A percentile compares a stretch with the other conserved stretches of the same genome.
These are phyloP conservation scores for Psittacula cyanocephala DNA, from an alignment of 2,113 vertebrate species.

Conservation along the genomic window DNA sequence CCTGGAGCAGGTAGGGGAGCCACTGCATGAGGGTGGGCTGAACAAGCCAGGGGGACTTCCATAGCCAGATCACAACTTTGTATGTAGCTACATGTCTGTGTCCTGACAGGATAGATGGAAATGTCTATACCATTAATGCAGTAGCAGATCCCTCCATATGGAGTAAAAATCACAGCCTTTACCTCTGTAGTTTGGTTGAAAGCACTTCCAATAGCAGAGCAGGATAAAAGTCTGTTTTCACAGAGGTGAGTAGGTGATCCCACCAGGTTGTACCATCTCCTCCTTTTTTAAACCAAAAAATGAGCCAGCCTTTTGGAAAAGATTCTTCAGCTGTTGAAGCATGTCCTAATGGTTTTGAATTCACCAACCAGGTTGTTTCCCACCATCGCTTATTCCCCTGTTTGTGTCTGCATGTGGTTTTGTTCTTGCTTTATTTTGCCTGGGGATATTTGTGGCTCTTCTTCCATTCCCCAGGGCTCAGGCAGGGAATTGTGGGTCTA, in stretches of 20 bases:
- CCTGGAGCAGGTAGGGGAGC: not conserved
- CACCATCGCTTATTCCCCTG: fast-evolving
- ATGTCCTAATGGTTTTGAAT: not conserved
- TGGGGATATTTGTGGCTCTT: not conserved
- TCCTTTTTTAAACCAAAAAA: not conserved
- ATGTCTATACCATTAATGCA: fast-evolving
- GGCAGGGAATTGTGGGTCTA: fast-evolving
- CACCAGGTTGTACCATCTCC: fast-evolving
- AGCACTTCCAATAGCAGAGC: not conserved
- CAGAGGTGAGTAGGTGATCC: not conserved
- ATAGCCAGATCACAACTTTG: not conserved
- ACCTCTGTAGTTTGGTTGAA: not conserved
- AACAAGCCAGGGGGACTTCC: not conserved
- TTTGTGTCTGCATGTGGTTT: not conserved
- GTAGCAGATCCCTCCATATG: not conserved
- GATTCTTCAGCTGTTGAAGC: not conserved
- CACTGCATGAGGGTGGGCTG: not conserved
- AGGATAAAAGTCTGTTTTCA: fast-evolving
- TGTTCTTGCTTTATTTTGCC: not conserved
- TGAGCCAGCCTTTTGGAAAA: not conserved
- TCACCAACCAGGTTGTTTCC: not conserved
- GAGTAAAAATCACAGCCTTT: not conserved
- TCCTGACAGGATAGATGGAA: not conserved
- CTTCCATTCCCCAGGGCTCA: not conserved
- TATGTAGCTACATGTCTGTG: fast-evolving